A percentile compares a stretch with the other conserved stretches of the same genome.
Evolutionary conservation across 2,113 vertebrate genomes (phyloP).

Genomic region (Stercorarius parasiticus): DNA sequence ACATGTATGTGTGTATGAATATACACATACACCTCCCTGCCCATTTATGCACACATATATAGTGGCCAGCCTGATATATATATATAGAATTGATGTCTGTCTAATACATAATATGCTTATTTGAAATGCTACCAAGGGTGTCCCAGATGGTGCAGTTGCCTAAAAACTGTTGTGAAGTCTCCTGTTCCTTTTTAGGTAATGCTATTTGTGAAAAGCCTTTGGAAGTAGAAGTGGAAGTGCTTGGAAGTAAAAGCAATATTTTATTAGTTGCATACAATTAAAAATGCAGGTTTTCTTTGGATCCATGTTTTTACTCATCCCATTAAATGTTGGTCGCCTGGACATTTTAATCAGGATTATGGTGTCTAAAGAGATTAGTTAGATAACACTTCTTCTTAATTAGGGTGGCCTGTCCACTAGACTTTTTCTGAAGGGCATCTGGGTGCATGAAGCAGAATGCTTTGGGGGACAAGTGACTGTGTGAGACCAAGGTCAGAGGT

Average conservation of each 20-base stretch:
- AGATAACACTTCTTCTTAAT: constrained; percentile 30
- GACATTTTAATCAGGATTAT: constrained; percentile 53
- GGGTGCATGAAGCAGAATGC: background rate
- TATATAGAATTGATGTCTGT: background rate
- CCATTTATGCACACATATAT: fast-evolving
- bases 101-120: background rate
- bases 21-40: background rate
- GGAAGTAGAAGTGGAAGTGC: background rate
- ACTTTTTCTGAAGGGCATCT: background rate
- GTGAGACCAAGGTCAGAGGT: background rate
- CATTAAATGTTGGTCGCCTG: background rate
- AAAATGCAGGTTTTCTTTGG: background rate
- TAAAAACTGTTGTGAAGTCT: background rate
- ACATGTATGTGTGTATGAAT: background rate
- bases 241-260: background rate
- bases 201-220: background rate
- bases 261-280: background rate
- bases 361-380: constrained; percentile 40
- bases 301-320: background rate
- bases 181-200: background rate
- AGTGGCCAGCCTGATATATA: background rate
- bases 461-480: background rate
- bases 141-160: background rate
- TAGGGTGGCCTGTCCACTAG: background rate
- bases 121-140: background rate